Evolutionary conservation across 2,797 vertebrate species (phyloP).

Genomic region (Todus mexicanus): DNA sequence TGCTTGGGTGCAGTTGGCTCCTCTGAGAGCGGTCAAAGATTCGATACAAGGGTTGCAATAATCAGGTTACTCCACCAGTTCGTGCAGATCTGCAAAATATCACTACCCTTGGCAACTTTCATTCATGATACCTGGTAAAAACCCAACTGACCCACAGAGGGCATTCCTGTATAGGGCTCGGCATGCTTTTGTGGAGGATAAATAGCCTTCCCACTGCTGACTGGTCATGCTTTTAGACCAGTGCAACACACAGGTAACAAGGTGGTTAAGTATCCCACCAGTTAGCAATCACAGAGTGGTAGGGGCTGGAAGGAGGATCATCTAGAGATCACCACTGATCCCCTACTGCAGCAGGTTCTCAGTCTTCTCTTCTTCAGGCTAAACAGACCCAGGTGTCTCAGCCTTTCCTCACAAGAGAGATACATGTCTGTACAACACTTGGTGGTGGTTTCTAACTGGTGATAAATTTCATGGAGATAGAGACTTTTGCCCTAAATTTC

Average conservation of each 20-base stretch:
- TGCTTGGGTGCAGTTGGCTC: neutral
- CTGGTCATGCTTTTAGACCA: neutral
- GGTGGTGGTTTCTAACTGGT: neutral
- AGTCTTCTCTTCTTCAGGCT: neutral
- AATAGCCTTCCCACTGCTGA: neutral
- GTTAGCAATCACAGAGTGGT: neutral
- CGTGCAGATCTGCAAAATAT: neutral
- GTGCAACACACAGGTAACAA: neutral
- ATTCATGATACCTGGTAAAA: neutral
- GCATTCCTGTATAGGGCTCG: neutral
- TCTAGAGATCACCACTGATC: neutral
- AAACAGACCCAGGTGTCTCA: neutral
- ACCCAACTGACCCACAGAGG: neutral
- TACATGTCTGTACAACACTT: rapidly evolving
- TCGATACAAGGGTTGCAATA: neutral
- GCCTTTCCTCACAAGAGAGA: neutral
- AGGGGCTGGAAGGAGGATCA: neutral
- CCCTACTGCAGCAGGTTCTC: neutral
- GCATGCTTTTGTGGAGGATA: neutral
- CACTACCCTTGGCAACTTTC: neutral
- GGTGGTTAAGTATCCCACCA: neutral
- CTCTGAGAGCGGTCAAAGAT: neutral
- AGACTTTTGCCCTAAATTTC: neutral
- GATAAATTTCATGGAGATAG: neutral
- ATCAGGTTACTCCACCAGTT: neutral